phyloP scores from a whole-genome alignment of 2,888 invertebrate species.

The Caenorhabditis doughertyi region DNA sequence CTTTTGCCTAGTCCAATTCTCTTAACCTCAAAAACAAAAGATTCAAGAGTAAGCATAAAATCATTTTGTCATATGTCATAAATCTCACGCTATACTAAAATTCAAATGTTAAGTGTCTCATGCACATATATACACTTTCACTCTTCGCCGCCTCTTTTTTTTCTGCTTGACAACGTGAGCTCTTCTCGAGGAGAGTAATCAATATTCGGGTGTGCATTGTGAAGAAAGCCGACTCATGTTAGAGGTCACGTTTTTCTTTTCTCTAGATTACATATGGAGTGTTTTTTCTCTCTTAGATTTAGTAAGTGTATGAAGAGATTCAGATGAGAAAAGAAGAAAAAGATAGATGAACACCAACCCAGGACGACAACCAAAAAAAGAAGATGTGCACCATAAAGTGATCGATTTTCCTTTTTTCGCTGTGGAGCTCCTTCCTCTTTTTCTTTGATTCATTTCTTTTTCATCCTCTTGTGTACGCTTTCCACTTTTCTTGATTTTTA shows the following conservation, averaged over 20 bases:
- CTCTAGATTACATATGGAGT: not conserved
- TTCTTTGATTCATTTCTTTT: conserved; percentile 1
- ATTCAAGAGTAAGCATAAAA: not conserved
- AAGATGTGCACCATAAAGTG: conserved; percentile 8
- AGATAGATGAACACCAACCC: not conserved
- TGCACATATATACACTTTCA: not conserved
- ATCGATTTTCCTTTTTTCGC: not conserved
- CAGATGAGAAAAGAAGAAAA: not conserved
- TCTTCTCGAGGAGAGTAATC: not conserved
- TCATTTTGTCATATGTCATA: not conserved
- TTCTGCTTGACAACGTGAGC: conserved; percentile 1
- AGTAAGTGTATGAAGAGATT: not conserved
- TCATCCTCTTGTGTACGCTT: not conserved
- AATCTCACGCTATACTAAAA: conserved; percentile 34
- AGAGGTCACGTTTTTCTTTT: conserved; percentile 1
- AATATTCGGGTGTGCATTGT: conserved; percentile 7
- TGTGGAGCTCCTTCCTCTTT: not conserved
- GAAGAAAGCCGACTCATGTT: not conserved
- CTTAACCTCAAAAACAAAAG: not conserved
- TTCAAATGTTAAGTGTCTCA: conserved; percentile 9
- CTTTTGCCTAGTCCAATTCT: not conserved
- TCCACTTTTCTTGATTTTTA: not conserved
- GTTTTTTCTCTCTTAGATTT: not conserved
- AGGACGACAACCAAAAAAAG: not conserved
- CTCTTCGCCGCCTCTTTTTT: not conserved